Percentiles rank a stretch among this genome's conserved stretches.
Conservation (phyloP, 2,113 vertebrate species). For the Boulengeromyrus knoepffleri region DNA sequence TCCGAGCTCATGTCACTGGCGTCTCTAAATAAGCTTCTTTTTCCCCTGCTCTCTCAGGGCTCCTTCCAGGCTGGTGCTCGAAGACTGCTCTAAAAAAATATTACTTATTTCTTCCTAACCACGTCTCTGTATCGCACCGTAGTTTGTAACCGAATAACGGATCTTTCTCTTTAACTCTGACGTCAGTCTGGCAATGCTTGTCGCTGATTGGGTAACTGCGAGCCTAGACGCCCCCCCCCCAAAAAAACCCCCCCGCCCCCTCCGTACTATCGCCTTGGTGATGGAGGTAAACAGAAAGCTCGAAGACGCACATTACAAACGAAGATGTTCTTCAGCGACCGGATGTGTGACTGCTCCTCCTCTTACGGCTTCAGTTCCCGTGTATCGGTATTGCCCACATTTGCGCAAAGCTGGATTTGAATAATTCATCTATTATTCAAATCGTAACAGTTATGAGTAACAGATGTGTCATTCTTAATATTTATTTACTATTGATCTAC, state of each 20-base stretch:
- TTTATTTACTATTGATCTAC: neutral
- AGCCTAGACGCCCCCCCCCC: slow-evolving; percentile 33
- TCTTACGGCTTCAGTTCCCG: neutral
- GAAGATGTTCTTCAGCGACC: neutral
- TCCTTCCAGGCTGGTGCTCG: neutral
- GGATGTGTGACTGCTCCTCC: neutral
- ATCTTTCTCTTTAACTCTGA: slow-evolving; percentile 60
- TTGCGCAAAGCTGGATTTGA: neutral
- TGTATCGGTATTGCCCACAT: neutral
- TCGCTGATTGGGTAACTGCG: slow-evolving; percentile 45
- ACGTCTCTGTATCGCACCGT: slow-evolving; percentile 31
- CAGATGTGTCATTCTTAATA: neutral
- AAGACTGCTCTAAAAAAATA: neutral
- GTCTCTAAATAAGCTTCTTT: neutral
- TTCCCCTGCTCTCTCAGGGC: neutral
- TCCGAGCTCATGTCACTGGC: neutral
- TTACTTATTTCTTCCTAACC: neutral
- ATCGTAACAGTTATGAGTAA: neutral
- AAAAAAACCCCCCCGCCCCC: slow-evolving; percentile 30
- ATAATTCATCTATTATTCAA: neutral
- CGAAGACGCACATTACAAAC: slow-evolving; percentile 28
- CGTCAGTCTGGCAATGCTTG: slow-evolving; percentile 38
- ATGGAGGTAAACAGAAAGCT: slow-evolving; percentile 58
- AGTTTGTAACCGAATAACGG: slow-evolving; percentile 51
- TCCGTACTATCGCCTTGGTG: slow-evolving; percentile 45